Evolutionary conservation across 1,140 invertebrate genomes (phyloP), one percentile per base, ranked within the genome.

Genomic region (Lysiphlebus fabarum): DNA sequence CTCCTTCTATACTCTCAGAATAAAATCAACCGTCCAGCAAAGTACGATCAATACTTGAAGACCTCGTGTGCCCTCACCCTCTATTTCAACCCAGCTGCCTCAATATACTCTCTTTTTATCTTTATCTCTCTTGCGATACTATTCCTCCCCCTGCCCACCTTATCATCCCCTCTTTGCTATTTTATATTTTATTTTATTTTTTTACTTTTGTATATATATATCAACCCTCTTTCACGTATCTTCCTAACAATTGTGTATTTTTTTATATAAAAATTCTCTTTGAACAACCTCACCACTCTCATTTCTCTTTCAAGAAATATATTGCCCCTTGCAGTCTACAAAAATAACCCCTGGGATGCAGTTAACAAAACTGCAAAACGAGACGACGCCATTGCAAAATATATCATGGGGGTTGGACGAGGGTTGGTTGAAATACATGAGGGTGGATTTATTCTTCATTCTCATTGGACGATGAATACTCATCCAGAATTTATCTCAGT

Each of bases 21-120:
- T 62, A 62, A 62, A 65, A 62, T 65, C 60, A 63, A 48, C 62
- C 59, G 61, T 58, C 61, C 56, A 61, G 61, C 59, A 47, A 47
- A 36, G 44, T 17, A 33, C 56, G 64, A 66, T 66, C 64, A 66
- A 66, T 66, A 66, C 62, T 59, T 43, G 12, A 48, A 59, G 56
- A 50, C 48, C 53, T 57, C 45, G 47, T 51, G 47, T 51, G 47
- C 41, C 47, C 56, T 59, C 62, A 49, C 53, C 45, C 47, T 41
- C 48, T 36, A 43, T 41, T 59, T 11, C 47, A 56, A 53, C 53
- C 61, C 43, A 43, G 43, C 44, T 26, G 17, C 49, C 37, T 54
- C 59, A 47, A 33, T 54, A n/a, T 33, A 37, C 53, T 48, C 50
- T 41, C 55, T 41, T n/a, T 38, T 26, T 45, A 4, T 10, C 26